Evolutionary conservation across 2,888 invertebrate species (phyloP), one percentile per base, ranked within the genome.

Genomic region (Portevinia maculata): DNA sequence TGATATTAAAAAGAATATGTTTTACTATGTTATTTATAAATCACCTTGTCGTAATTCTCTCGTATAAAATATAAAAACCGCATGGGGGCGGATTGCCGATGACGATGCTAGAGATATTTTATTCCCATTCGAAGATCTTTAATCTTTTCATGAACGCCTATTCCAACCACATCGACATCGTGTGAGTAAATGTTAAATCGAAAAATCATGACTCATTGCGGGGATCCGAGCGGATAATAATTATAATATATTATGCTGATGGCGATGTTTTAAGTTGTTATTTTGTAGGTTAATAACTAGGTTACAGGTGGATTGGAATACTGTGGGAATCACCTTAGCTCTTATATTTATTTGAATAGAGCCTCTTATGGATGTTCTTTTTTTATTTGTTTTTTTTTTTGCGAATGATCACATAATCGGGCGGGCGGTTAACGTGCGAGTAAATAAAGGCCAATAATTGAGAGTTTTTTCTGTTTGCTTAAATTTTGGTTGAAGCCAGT

Each of bases 321-420:
- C 50, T 57, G 67, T 78, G 70, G 64, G 78, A 78, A 78, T 64
- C 64, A 78, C 78, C 70, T 64, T 64, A 30, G 37, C n/a, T 19
- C 46, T 37, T 28, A 19, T 19, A 41, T 30, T 28, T 9, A 37
- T 55, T 50, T 46, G 37, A 11, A 30, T 24, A n/a, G 15, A 4
- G 7, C 8, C 5, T 21, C 13, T 34, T 41, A 13, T 39, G 17
- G 34, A 7, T 39, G 15, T 21, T 11, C 24, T 11, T 30, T n/a
- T n/a, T n/a, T n/a, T n/a, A n/a, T n/a, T 28, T 17, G 11, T 24
- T n/a, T 13, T 34, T 8, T 8, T 15, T 17, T 67, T 75, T 60
- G 67, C 75, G 32, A 75, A 19, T 69, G 52, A 37, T 39, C 59
- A 60, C 53, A 44, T 57, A 19, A 5, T 8, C 17, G n/a, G 19